A percentile compares a stretch with the other conserved stretches of the same genome.
These are phyloP conservation scores for Macquaria ambigua DNA, from an alignment of 2,113 vertebrate genomes.

Conservation along the genomic window DNA sequence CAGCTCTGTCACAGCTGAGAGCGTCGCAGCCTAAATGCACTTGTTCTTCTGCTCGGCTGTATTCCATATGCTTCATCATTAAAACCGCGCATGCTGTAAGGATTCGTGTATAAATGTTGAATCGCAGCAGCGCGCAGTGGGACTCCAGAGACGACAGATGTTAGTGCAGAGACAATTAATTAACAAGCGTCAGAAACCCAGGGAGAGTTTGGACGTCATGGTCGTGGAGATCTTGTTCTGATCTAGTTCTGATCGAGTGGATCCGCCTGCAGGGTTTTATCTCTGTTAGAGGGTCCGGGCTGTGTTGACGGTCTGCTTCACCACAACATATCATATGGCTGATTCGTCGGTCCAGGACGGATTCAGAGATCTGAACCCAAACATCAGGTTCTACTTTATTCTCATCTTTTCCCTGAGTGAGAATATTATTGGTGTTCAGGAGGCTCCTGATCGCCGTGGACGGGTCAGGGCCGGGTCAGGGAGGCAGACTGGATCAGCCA, in stretches of 20 bases:
- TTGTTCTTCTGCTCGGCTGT: slow-evolving; percentile 41
- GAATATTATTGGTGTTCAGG: too few relatives aligned
- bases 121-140: slow-evolving; percentile 24
- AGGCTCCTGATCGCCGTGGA: too few relatives aligned
- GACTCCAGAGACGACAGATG: slow-evolving; percentile 75
- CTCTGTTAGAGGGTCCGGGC: neutral
- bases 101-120: slow-evolving; percentile 44
- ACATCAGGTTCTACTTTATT: neutral
- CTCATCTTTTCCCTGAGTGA: too few relatives aligned
- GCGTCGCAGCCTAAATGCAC: neutral
- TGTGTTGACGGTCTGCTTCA: neutral
- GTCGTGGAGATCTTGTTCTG: slow-evolving; percentile 45
- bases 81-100: slow-evolving; percentile 56
- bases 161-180: slow-evolving; percentile 69
- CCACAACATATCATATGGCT: too few relatives aligned
- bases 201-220: slow-evolving; percentile 54
- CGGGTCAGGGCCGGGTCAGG: too few relatives aligned
- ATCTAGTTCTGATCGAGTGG: slow-evolving; percentile 59
- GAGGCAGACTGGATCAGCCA: too few relatives aligned
- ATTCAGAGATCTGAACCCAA: neutral
- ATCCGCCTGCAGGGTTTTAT: slow-evolving; percentile 21
- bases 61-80: slow-evolving; percentile 67
- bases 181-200: slow-evolving; percentile 52
- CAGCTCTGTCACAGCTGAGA: slow-evolving; percentile 17
- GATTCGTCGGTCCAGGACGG: too few relatives aligned